Base-by-base conservation (phyloP, 1,140 invertebrate genomes). In the Drosophila navojoa region DNA sequence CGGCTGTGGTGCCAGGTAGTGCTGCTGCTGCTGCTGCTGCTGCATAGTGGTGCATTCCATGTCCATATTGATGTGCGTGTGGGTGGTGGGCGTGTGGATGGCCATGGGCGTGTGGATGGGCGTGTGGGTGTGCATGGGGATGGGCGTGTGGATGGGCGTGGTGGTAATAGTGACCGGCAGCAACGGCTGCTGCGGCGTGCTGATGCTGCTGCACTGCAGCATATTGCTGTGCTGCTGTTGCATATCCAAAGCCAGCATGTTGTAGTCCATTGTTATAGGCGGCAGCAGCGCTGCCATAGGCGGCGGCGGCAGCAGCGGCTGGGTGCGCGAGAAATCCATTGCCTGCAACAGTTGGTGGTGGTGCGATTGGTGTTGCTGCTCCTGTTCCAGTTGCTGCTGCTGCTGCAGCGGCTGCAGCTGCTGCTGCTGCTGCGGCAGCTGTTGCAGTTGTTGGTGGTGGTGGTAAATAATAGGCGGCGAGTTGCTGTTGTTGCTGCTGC, bases 201-300 rank as follows among this genome's bases (percentile, higher is more conserved):
- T 87, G 82, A 63, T 87, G 85, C 69, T 89, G 84, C 76, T 86
- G 82, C 80, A 82, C 79, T 78, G 75, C 81, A 81, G 81, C 84
- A 85, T 85, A 85, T 49, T 85, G 81, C 67, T 85, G 81, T 74
- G 90, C 89, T 75, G 79, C 79, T 84, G 81, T 67, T 80, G 89
- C 86, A 87, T 92, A 92, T 78, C 87, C 87, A 91, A 91, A 92
- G 80, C 90, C 77, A 89, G 90, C 90, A 86, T 91, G 91, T 81
- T 92, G 91, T 84, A 91, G 16, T 87, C 82, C 82, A 87, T 87
- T 87, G 22, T 84, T 84, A 87, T 87, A 86, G 62, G 81, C 80
- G 82, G 82, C 82, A 79, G 82, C 82, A 91, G 79, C 63, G 71
- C 85, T 78, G 58, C 91, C 79, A 90, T 91, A 90, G 64, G 85